Conservation (phyloP, 1,140 invertebrate genomes). For the Penaeus vannamei region DNA sequence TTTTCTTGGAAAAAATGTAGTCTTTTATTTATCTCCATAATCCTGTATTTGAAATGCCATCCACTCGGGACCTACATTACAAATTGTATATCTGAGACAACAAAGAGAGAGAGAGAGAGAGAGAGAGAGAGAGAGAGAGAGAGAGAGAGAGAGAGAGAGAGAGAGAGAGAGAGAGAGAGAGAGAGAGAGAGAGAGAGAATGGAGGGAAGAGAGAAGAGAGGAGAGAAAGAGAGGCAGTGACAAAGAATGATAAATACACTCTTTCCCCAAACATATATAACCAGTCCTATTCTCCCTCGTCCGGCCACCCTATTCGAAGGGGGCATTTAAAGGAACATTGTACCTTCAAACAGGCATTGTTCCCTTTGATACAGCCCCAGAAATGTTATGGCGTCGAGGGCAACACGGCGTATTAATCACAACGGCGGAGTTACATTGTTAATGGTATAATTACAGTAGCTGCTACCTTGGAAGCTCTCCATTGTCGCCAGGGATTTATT, state of each 20-base stretch:
- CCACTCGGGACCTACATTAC: no score
- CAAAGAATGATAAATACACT: slow-evolving; percentile 53
- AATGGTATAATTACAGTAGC: slow-evolving; percentile 23
- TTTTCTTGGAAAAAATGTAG: no score
- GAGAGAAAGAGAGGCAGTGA: not conserved
- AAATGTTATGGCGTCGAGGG: slow-evolving; percentile 35
- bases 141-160: not conserved
- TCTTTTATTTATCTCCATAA: no score
- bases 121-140: not conserved
- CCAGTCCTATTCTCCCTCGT: not conserved
- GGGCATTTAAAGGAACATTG: slow-evolving; percentile 21
- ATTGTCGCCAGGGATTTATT: not conserved
- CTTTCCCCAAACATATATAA: slow-evolving; percentile 48
- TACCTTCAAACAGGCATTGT: slow-evolving; percentile 40
- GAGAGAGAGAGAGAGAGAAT: not conserved
- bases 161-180: not conserved
- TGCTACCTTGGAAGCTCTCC: not conserved
- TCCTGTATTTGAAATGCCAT: no score
- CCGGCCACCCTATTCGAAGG: not conserved
- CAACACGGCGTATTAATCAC: slow-evolving; percentile 43
- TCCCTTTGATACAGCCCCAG: slow-evolving; percentile 21
- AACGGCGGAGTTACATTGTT: slow-evolving; percentile 34
- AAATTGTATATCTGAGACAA: no score
- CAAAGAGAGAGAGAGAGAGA: not conserved
- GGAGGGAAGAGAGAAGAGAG: no score